phyloP scores from a whole-genome alignment of 2,888 invertebrate species.

The Pachliopta kotzebuea region DNA sequence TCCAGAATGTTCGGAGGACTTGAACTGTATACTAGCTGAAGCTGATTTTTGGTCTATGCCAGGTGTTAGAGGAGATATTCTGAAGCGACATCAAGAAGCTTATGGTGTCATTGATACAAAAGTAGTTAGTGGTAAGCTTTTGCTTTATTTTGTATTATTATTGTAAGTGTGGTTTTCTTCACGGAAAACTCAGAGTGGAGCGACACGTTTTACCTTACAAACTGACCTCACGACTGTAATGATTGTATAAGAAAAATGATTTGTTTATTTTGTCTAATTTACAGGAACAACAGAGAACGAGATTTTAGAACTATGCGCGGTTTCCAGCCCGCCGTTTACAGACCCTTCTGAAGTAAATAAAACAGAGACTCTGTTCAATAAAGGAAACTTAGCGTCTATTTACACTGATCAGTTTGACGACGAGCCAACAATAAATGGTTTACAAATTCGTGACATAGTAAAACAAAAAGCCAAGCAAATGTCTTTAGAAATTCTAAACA shows the following conservation, averaged over 20 bases:
- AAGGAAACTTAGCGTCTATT: constrained; percentile 63
- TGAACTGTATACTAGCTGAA: constrained; percentile 52
- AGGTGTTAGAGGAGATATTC: constrained; percentile 65
- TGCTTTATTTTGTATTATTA: constrained; percentile 3
- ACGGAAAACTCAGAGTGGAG: no score
- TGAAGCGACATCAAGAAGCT: constrained; percentile 46
- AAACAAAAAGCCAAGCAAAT: constrained; percentile 62
- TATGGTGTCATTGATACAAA: constrained; percentile 82
- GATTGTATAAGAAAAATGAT: background rate
- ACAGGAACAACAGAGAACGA: constrained; percentile 40
- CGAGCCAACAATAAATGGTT: constrained; percentile 56
- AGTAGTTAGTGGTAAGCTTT: constrained; percentile 64
- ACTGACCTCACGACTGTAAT: background rate
- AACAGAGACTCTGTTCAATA: constrained; percentile 52
- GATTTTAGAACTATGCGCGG: constrained; percentile 53
- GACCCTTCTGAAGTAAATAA: constrained; percentile 43
- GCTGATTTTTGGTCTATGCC: constrained; percentile 56
- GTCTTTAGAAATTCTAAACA: constrained; percentile 55
- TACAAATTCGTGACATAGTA: constrained; percentile 63
- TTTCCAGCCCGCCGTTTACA: constrained; percentile 66
- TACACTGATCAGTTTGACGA: constrained; percentile 70
- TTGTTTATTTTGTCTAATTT: constrained; percentile 20
- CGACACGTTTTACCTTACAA: no score
- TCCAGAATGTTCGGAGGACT: constrained; percentile 43
- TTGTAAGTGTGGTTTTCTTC: no score